Base-by-base conservation (phyloP, 2,797 vertebrate genomes). In the Phrynocephalus guinanensis region DNA sequence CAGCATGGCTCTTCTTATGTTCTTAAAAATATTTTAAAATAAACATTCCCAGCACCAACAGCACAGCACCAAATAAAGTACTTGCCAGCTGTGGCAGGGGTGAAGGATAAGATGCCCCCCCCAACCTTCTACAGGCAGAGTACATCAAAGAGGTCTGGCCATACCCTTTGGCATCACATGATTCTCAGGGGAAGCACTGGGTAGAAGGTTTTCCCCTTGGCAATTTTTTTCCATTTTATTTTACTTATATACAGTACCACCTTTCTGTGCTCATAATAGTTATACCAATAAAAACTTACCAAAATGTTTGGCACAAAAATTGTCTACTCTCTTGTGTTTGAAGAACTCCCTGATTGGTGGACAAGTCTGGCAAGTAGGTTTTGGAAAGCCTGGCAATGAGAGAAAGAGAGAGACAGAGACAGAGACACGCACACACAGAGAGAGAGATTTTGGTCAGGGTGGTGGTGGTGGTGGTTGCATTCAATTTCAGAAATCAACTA, bases 301-400 rank as follows among this genome's bases (percentile, higher is more conserved):
- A 89, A 98, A 98, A 92, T 97, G 97, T 93, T 95, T 96, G 80
- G 94, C 95, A 89, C 98, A 98, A 91, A 98, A 97, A 84, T 96
- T 95, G 81, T 97, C 96, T 15, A 98, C 94, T 20, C 92, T 96
- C 93, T 96, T 98, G 85, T 97, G 90, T 0, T 96, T 94, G 26
- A 97, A 96, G 76, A 95, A 93, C 66, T 97, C 97, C 86, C 97
- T 97, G 83, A 98, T 96, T 24, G 93, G 63, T 1, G 98, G 98
- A 81, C 98, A 99, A 85, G 94, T 96, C 87, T 99, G 98, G 91
- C 98, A 99, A 63, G 94, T 96, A 73, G 98, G 96, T 95, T 97
- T 97, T 22, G 98, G 98, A 16, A 98, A 89, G 22, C 94, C 98
- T 98, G 95, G 8, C 60, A 88, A 89, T 10, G 83, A 94, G 90